Evolutionary conservation across 2,797 vertebrate species (phyloP), one percentile per base, ranked within the genome.

Genomic region (Lacerta viridis): DNA sequence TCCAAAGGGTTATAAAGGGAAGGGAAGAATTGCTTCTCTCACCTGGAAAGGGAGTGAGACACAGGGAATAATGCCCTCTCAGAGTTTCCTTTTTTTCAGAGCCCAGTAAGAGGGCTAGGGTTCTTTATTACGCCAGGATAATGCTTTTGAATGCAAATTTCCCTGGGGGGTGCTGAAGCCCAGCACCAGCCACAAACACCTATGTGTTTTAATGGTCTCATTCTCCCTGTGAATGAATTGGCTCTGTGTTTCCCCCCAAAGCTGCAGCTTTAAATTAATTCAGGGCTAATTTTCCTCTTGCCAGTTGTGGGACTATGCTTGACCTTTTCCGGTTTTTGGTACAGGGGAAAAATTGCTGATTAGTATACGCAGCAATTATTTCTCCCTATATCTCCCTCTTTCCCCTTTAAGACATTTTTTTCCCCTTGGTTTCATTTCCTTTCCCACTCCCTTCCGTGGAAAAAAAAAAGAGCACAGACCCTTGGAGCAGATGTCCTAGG

Each of bases 191-290:
- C 92, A 94, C 93, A 90, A 93, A 92, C 88, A 68, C 88, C 87
- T 90, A 93, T 92, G 86, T 92, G 84, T 95, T 92, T 64, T 94
- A 93, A 94, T 89, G 93, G 88, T 88, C 92, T 91, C 72, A 0
- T 91, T 93, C 92, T 94, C 88, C 90, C 91, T 90, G 88, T 77
- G 92, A 91, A 89, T 94, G 93, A 96, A 95, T 93, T 87, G 89
- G 81, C 80, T 82, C 90, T 93, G 92, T 94, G 93, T 95, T 94
- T 15, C 50, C 90, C 91, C 50, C 43, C 4, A 88, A 77, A 88
- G 64, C 92, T 89, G 90, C 84, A 46, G 79, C 93, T 93, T 78
- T 77, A 90, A 95, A 93, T 96, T 95, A 95, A 92, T 92, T 68
- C 89, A 89, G 88, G 92, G 91, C 91, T 95, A 86, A 91, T 94